A percentile compares a stretch with the other conserved stretches of the same genome.
These are phyloP conservation scores for Norana najaformis DNA, from an alignment of 2,888 invertebrate species.

Conservation along the genomic window DNA sequence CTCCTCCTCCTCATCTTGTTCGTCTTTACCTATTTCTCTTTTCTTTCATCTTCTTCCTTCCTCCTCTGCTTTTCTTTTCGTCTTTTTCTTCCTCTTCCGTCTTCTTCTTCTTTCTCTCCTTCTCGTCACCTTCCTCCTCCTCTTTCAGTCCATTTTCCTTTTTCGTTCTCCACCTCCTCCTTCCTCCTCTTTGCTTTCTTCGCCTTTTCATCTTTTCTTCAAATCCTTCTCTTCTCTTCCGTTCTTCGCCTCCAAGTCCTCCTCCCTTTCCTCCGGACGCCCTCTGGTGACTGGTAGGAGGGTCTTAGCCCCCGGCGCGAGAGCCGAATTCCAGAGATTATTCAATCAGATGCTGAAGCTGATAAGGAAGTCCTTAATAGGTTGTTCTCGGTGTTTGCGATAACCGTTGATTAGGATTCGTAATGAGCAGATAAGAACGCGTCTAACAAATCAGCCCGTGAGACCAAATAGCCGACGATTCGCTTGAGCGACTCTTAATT, in stretches of 20 bases:
- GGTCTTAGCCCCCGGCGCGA: background rate
- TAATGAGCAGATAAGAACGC: background rate
- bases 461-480: background rate
- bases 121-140: background rate
- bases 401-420: background rate
- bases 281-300: background rate
- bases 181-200: too few relatives aligned
- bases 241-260: background rate
- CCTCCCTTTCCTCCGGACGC: background rate
- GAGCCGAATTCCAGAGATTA: background rate
- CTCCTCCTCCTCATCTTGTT: too few relatives aligned
- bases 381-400: background rate
- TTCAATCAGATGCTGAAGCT: background rate
- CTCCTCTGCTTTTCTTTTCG: background rate
- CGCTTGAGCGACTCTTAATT: constrained; percentile 5
- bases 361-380: background rate
- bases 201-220: too few relatives aligned
- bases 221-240: too few relatives aligned
- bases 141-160: too few relatives aligned
- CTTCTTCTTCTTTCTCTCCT: too few relatives aligned
- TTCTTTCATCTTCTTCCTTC: too few relatives aligned
- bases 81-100: too few relatives aligned
- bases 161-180: too few relatives aligned
- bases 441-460: background rate
- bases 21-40: too few relatives aligned